phyloP scores from a whole-genome alignment of 1,140 invertebrate species.

The Vanessa atalanta region DNA sequence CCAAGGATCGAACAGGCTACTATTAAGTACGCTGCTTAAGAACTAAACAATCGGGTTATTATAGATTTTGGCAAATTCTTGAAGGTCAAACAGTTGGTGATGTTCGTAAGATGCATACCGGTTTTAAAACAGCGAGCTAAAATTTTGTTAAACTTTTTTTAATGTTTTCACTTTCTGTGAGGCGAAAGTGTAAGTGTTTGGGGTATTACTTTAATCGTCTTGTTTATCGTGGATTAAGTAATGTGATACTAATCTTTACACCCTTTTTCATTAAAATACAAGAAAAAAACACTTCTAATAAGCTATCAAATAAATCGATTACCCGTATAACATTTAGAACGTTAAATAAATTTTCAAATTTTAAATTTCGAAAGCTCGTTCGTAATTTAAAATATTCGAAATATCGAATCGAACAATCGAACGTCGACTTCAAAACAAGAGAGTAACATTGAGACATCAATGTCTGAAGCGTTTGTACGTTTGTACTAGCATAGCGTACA shows the following conservation, averaged over 20 bases:
- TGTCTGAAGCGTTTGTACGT: background rate
- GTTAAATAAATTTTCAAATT: too few relatives aligned
- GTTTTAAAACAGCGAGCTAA: background rate
- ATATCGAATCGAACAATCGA: too few relatives aligned
- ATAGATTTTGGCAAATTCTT: conserved; percentile 35
- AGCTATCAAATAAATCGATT: too few relatives aligned
- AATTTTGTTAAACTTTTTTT: background rate
- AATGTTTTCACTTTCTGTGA: background rate
- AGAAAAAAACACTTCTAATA: too few relatives aligned
- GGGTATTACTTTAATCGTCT: conserved; percentile 9
- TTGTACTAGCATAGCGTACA: background rate
- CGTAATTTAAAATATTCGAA: too few relatives aligned
- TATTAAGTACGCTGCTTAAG: conserved; percentile 34
- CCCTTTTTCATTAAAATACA: background rate
- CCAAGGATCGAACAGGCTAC: conserved; percentile 29
- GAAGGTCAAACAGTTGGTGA: conserved; percentile 22
- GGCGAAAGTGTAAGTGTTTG: background rate
- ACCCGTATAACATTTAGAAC: too few relatives aligned
- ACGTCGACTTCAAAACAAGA: too few relatives aligned
- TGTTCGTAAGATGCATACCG: background rate
- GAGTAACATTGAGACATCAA: too few relatives aligned
- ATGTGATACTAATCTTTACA: conserved; percentile 4
- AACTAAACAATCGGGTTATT: conserved; percentile 27
- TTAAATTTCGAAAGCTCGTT: too few relatives aligned
- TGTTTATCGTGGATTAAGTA: conserved; percentile 13